Conservation (phyloP, 2,888 invertebrate genomes). For the Timandra comae region DNA sequence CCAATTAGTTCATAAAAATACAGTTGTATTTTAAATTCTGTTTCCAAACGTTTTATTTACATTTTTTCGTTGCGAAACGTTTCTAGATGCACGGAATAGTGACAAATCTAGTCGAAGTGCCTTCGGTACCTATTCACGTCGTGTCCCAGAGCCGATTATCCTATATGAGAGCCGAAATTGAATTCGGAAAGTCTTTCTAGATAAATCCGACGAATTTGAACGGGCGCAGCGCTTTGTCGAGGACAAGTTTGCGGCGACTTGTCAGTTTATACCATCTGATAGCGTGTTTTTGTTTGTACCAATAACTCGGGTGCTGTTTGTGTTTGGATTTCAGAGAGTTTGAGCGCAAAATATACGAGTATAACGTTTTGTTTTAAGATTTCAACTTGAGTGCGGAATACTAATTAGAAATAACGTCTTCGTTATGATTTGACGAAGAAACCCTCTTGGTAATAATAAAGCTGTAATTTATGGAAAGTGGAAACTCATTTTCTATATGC, state of each 20-base stretch:
- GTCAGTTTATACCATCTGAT: neutral
- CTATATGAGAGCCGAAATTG: constrained; percentile 58
- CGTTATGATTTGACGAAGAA: too few relatives aligned
- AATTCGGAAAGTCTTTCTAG: constrained; percentile 48
- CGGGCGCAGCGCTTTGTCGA: constrained; percentile 11
- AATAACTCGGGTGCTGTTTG: neutral
- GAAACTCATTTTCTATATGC: too few relatives aligned
- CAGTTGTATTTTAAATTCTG: constrained; percentile 9
- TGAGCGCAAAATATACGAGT: too few relatives aligned
- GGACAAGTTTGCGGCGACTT: constrained; percentile 3
- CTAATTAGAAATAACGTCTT: too few relatives aligned
- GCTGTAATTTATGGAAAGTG: too few relatives aligned
- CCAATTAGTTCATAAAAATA: constrained; percentile 2
- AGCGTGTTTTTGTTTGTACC: too few relatives aligned
- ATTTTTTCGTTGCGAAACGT: constrained; percentile 5
- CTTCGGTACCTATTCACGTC: constrained; percentile 42
- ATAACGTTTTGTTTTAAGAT: too few relatives aligned
- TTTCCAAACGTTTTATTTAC: neutral
- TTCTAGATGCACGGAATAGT: constrained; percentile 13
- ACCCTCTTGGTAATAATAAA: too few relatives aligned
- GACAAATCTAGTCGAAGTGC: constrained; percentile 26
- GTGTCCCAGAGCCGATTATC: constrained; percentile 51
- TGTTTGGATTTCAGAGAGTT: neutral
- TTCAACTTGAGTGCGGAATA: too few relatives aligned
- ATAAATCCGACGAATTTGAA: constrained; percentile 26